Evolutionary conservation across 1,140 invertebrate genomes (phyloP), one percentile per base, ranked within the genome.

Genomic region (Arion vulgaris): DNA sequence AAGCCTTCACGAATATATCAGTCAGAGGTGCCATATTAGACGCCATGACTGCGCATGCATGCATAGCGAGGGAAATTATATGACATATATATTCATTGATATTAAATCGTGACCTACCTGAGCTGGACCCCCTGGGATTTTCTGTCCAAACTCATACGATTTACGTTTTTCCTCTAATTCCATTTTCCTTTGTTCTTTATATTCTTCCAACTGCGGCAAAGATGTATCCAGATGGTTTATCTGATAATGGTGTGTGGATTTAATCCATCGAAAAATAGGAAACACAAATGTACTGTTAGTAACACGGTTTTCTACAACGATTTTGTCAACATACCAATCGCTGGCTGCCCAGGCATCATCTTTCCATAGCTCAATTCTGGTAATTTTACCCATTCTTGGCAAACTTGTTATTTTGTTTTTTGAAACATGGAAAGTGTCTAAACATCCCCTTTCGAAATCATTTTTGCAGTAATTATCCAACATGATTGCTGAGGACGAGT

Each of bases 201-300:
- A 84, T 28, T 89, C 86, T 83, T 93, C 93, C 49, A 86, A 83
- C 85, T 93, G 93, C 0, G 93, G 93, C 32, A 94, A 85, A 38
- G 90, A 90, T 39, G 91, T 92, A 85, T 94, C 93, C 78, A 93
- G 88, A 80, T 92, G 89, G 38, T 86, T 80, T 51, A 93, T 91
- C 23, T 90, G 81, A 83, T 94, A 93, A 41, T 90, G 90, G 38
- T 87, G 88, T 62, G 92, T 84, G 19, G 88, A 73, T 68, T 88
- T 89, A 68, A 94, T 91, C 93, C 93, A 94, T 28, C 93, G 89
- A 72, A 92, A 92, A 1, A 93, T 87, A 9, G 93, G 93, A 83
- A 93, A 93, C 28, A 91, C 88, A 79, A 87, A 91, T 57, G 88
- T 89, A 38, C 85, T 83, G 68, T 91, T 89, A 0, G 88, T 90